phyloP scores from a whole-genome alignment of 2,888 invertebrate species.

The Hypena proboscidalis region DNA sequence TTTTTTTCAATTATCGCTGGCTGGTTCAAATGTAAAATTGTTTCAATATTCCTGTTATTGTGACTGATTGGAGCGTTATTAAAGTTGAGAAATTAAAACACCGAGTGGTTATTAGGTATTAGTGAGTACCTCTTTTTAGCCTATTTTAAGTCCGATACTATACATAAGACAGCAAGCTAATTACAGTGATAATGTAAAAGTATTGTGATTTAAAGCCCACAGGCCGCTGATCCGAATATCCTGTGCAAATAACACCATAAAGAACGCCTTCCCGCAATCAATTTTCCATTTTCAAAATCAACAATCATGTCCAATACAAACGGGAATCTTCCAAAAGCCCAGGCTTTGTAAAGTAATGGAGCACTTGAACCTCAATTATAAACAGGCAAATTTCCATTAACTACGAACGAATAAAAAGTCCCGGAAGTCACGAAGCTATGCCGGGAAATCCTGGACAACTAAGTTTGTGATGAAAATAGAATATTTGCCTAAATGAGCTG shows the following conservation, averaged over 20 bases:
- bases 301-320: slow-evolving; percentile 7
- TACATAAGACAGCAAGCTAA: too few species aligned
- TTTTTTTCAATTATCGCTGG: slow-evolving; percentile 12
- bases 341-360: slow-evolving; percentile 30
- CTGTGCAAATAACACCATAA: too few species aligned
- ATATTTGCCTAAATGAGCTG: neutral
- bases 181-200: too few species aligned
- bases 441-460: neutral
- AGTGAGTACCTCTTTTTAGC: neutral
- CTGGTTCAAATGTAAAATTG: neutral
- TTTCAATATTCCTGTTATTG: neutral
- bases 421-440: neutral
- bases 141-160: too few species aligned
- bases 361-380: slow-evolving; percentile 50
- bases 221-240: too few species aligned
- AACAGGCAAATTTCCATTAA: slow-evolving; percentile 33
- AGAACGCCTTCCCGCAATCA: too few species aligned
- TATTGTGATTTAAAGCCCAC: too few species aligned
- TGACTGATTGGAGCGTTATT: neutral
- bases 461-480: neutral
- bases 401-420: slow-evolving; percentile 33
- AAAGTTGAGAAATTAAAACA: too few species aligned
- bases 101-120: too few species aligned
- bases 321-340: slow-evolving; percentile 24
- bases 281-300: too few species aligned